A percentile compares a stretch with the other conserved stretches of the same genome.
Evolutionary conservation across 1,140 invertebrate species (phyloP).

Genomic region (Steinernema feltiae): DNA sequence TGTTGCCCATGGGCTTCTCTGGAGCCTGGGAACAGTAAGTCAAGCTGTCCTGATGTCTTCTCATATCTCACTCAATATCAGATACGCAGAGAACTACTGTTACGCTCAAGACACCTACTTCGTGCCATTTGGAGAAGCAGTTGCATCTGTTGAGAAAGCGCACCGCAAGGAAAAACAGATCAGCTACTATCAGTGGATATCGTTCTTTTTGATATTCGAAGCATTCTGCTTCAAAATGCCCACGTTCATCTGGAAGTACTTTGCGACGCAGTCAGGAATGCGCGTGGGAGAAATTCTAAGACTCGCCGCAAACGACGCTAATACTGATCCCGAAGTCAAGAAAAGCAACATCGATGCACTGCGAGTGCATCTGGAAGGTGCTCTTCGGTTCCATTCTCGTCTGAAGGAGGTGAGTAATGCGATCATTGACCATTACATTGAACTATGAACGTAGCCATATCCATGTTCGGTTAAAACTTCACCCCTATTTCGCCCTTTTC

Average conservation of each 20-base stretch:
- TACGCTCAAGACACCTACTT: conserved; percentile 53
- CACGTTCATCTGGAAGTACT: conserved; percentile 59
- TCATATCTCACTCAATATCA: background rate
- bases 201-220: conserved; percentile 59
- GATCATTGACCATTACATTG: background rate
- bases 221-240: conserved; percentile 60
- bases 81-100: conserved; percentile 56
- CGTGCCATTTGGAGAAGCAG: conserved; percentile 41
- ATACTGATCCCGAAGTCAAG: conserved; percentile 46
- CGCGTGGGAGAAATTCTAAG: conserved; percentile 52
- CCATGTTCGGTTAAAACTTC: background rate
- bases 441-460: too few relatives aligned
- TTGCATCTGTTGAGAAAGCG: conserved; percentile 25
- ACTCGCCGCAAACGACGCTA: conserved; percentile 46
- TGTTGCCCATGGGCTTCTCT: conserved; percentile 41
- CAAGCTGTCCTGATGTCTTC: conserved; percentile 26
- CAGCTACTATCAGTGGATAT: conserved; percentile 62
- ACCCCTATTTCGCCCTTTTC: conserved; percentile 23
- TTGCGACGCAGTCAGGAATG: conserved; percentile 54
- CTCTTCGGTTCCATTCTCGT: conserved; percentile 47
- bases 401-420: conserved; percentile 37
- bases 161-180: conserved; percentile 34
- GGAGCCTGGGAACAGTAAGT: conserved; percentile 36
- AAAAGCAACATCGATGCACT: conserved; percentile 46
- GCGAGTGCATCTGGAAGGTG: conserved; percentile 47